Percentiles rank a stretch among this genome's conserved stretches.
phyloP scores from a whole-genome alignment of 2,888 invertebrate species.

The Lymantria dispar region DNA sequence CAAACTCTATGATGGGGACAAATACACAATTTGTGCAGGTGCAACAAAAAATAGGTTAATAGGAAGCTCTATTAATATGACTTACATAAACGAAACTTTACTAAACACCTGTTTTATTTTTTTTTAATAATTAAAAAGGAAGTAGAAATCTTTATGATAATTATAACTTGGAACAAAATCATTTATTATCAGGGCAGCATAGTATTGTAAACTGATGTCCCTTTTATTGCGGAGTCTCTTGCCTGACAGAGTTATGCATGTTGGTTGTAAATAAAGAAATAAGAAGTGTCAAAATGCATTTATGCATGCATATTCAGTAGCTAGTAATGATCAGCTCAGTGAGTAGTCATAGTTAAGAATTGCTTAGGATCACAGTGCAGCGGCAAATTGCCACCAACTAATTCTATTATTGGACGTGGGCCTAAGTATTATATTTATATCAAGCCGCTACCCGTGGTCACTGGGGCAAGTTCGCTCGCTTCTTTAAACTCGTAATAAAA shows the following conservation, averaged over 20 bases:
- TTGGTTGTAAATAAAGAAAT: too few species aligned
- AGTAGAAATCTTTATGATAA: too few species aligned
- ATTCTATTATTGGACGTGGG: slow-evolving; percentile 58
- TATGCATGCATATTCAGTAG: slow-evolving; percentile 23
- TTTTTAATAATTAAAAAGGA: too few species aligned
- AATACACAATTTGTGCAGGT: slow-evolving; percentile 9
- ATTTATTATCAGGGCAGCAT: too few species aligned
- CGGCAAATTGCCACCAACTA: slow-evolving; percentile 51
- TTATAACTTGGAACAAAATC: too few species aligned
- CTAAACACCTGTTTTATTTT: not conserved
- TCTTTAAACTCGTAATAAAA: slow-evolving; percentile 73
- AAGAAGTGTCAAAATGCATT: slow-evolving; percentile 44
- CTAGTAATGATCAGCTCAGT: slow-evolving; percentile 25
- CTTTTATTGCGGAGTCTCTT: too few species aligned
- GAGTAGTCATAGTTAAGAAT: slow-evolving; percentile 32
- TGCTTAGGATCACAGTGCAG: slow-evolving; percentile 33
- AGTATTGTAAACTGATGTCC: too few species aligned
- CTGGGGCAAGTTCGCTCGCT: slow-evolving; percentile 76
- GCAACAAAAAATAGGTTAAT: slow-evolving; percentile 26
- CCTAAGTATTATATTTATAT: slow-evolving; percentile 70
- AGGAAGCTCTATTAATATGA: slow-evolving; percentile 1
- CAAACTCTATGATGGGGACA: slow-evolving; percentile 37
- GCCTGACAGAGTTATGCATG: too few species aligned
- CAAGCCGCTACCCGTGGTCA: slow-evolving; percentile 63
- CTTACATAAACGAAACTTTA: slow-evolving; percentile 3